Base-by-base conservation (phyloP, 2,888 invertebrate species). In the Euclidia mi region DNA sequence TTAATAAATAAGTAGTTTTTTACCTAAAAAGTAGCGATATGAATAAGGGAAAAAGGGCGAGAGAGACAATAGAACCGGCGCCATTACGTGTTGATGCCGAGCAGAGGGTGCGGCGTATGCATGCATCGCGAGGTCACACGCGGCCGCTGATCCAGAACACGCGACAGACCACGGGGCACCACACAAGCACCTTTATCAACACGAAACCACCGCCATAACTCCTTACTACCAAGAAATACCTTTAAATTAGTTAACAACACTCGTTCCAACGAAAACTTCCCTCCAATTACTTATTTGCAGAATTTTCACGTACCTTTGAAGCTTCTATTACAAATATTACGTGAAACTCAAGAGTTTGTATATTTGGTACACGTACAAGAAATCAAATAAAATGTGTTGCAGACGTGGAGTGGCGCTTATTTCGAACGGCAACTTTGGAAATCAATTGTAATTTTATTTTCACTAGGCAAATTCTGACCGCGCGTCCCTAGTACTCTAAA, bases 121-220 rank as follows among this genome's bases (percentile, higher is more conserved):
- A 63, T 44, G 61, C 69, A 56, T 40, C 53, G 57, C 69, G n/a
- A 78, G 79, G 76, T 76, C 78, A 71, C 69, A 65, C 46, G 71
- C 53, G 71, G 53, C 60, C 80, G 65, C 57, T 82, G 86, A 86
- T 85, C 84, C 85, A 83, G 72, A 86, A 84, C 87, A 85, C 81
- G 84, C 81, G 69, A 84, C 81, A 80, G 76, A 75, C 75, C 72
- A 82, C 64, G 65, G 72, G 73, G 65, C 73, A 75, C 47, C 42
- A 51, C 45, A 45, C 32, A 60, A 41, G 34, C 45, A 17, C 57
- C 50, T 9, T 44, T 31, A 31, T 20, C 44, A 47, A 56, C 42
- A 53, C 53, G 50, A 41, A 57, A 43, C 45, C 32, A 32, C 49
- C 50, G n/a, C 44, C 35, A 41, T 50, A 55, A 48, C 45, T 46